Evolutionary conservation across 2,888 invertebrate genomes (phyloP).

Genomic region (Drosophila barbarae): DNA sequence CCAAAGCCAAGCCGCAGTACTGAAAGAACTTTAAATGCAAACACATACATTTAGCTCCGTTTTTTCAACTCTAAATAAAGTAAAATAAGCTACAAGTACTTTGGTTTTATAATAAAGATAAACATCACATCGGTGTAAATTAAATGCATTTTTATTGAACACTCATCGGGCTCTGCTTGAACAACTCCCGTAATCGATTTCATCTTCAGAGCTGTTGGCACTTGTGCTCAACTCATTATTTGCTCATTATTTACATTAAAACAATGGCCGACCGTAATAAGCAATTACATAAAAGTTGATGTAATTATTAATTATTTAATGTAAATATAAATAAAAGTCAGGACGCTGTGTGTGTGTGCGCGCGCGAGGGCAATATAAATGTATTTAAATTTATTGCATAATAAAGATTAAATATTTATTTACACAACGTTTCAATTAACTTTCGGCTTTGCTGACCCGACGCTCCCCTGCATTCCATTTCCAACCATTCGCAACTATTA

Average conservation of each 20-base stretch:
- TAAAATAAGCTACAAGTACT: not conserved
- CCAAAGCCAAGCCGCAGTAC: not conserved
- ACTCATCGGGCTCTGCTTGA: not conserved
- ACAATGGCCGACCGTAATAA: constrained; percentile 55
- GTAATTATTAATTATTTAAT: constrained; percentile 74
- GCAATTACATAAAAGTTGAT: constrained; percentile 71
- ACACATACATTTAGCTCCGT: not conserved
- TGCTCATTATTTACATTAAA: constrained; percentile 41
- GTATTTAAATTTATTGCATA: constrained; percentile 76
- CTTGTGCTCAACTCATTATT: constrained; percentile 40
- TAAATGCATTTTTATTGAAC: not conserved
- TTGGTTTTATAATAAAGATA: not conserved
- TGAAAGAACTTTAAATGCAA: constrained; percentile 9
- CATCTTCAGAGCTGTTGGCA: constrained; percentile 26
- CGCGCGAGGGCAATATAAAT: constrained; percentile 55
- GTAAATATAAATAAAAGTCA: constrained; percentile 53
- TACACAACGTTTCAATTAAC: constrained; percentile 75
- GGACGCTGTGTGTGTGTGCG: constrained; percentile 11
- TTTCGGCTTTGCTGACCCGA: constrained; percentile 62
- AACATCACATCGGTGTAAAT: not conserved
- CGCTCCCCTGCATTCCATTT: constrained; percentile 5
- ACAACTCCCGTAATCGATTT: constrained; percentile 19
- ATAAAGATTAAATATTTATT: constrained; percentile 76
- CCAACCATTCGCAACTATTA: constrained; percentile 30
- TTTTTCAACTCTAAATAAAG: not conserved